Base-by-base conservation (phyloP, 2,888 invertebrate species). In the Itoplectis maculator region DNA sequence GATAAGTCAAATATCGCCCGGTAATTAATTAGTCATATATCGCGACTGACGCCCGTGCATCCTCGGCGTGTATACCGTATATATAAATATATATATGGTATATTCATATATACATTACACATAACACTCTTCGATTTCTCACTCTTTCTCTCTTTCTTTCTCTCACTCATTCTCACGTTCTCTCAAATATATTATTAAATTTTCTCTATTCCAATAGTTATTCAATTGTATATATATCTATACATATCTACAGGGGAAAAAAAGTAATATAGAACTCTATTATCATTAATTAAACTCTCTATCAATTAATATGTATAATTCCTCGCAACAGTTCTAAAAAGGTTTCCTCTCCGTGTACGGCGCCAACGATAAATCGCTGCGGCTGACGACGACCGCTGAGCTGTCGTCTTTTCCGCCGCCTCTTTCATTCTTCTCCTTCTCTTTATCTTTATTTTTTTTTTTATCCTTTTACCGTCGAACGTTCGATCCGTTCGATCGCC, bases 201-300 rank as follows among this genome's bases (percentile, higher is more conserved):
- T 90, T 92, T 92, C 86, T 89, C 88, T 91, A 90, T 89, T 87
- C 82, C 88, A 88, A 89, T 90, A 90, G 88, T 89, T 89, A 89
- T 91, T 83, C 77, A 86, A 86, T 86, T 82, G 84, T 73, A 69
- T 89, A 88, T 88, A 89, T 88, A 88, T 91, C 89, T 91, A 91
- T 92, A 92, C 90, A 90, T 92, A 91, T 92, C 91, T 92, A 92
- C 91, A 92, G 89, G 90, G 90, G 88, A 88, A 88, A 91, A 89
- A 89, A 89, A 88, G 91, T 91, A 91, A 91, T 90, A 91, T 91
- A 92, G 90, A 91, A 89, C 88, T 91, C 89, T 91, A 90, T 92
- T 89, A 90, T 90, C 86, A 87, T 90, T 92, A 90, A 88, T 92
- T 92, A 91, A 92, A 92, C 90, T 92, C 89, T 92, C 90, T 91